phyloP scores from a whole-genome alignment of 2,797 vertebrate species.

The Okamejei kenojei region DNA sequence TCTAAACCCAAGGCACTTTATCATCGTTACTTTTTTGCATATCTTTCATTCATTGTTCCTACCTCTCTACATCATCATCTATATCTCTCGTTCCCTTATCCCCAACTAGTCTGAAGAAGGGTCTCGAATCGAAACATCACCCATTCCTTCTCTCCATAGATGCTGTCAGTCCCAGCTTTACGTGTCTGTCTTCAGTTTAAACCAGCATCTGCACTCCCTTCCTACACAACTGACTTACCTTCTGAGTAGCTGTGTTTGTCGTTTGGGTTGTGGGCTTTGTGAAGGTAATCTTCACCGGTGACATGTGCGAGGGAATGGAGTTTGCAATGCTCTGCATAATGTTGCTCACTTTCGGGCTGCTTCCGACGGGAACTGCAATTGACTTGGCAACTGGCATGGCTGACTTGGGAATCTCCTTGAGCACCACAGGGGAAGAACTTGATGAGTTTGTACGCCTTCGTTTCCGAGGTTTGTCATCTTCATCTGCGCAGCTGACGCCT shows the following conservation, averaged over 20 bases:
- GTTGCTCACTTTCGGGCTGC: conserved; percentile 96
- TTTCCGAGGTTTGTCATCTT: conserved; percentile 97
- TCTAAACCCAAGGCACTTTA: conserved; percentile 42
- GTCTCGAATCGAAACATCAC: too few species aligned
- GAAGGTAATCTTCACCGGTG: conserved; percentile 98
- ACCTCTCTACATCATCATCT: too few species aligned
- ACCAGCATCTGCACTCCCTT: too few species aligned
- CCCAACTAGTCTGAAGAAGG: too few species aligned
- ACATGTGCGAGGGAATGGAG: conserved; percentile 93
- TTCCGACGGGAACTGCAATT: conserved; percentile 79
- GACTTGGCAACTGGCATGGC: conserved; percentile 76
- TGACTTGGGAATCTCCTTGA: conserved; percentile 86
- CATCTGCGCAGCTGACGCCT: conserved; percentile 96
- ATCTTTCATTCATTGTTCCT: too few species aligned
- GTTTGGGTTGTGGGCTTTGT: conserved; percentile 93
- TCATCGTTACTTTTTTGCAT: too few species aligned
- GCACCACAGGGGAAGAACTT: conserved; percentile 84
- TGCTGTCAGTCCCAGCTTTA: too few species aligned
- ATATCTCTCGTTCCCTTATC: too few species aligned
- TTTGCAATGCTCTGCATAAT: conserved; percentile 99
- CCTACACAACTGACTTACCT: conserved; percentile 62
- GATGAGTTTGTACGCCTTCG: conserved; percentile 89
- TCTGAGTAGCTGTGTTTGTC: conserved; percentile 88
- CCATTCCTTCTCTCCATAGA: too few species aligned
- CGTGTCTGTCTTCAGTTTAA: too few species aligned